Evolutionary conservation across 2,888 invertebrate genomes (phyloP), one percentile per base, ranked within the genome.

Genomic region (Cheiracanthium punctorium): DNA sequence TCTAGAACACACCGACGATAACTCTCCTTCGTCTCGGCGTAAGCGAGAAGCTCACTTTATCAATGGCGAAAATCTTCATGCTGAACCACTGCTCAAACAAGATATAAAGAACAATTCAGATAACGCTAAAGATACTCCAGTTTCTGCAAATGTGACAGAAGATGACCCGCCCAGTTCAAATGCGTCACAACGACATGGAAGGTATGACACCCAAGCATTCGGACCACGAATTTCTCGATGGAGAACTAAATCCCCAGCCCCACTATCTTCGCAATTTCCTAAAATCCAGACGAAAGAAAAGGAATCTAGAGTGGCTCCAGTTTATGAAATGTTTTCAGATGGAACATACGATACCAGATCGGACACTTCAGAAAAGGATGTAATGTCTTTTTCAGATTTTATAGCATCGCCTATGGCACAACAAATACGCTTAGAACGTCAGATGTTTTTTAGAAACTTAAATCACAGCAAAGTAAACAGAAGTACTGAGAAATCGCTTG

Each of bases 301-400:
- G 2, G 58, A 58, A 58, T 24, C 20, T 17, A 24, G 24, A 24
- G 20, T 37, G 10, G 37, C 37, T 7, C 37, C 37, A 7, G 37
- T 37, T 10, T 37, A 37, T 37, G 58, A 58, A 24, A 8, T 17
- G 58, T 58, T 58, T 24, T 58, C 58, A 24, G 58, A 58, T 24
- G 58, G 58, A 24, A 58, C 58, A 1, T 58, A 58, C 24, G 4
- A 58, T n/a, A 12, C n/a, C n/a, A 33, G 5, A 10, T 17, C 24
- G 17, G 24, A 30, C 8, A n/a, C 20, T 1, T 0, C n/a, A 0
- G 24, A 69, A 17, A 67, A 41, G 4, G 79, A 77, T 12, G 64
- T 85, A 10, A 74, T 85, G 84, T 79, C 84, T 0, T 85, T 85
- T 41, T 85, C 84, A 0, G 84, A 85, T 58, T 85, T 85, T 24